These are phyloP conservation scores for Bryconaethiops microstoma DNA, from an alignment of 2,797 vertebrate species.

Conservation along the genomic window DNA sequence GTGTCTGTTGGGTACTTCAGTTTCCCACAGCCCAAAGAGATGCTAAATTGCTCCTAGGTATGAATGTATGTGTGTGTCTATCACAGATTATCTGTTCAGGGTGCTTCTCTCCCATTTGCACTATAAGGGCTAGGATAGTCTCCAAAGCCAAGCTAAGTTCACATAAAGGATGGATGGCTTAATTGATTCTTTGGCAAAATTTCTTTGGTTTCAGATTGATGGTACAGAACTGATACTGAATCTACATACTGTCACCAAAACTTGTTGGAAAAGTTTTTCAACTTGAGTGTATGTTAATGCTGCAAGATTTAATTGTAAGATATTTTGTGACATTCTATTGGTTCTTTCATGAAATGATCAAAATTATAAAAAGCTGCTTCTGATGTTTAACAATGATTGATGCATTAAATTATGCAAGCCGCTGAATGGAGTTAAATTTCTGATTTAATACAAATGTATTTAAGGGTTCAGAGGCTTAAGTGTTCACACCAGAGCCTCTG, in stretches of 20 bases:
- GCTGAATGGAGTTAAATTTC: too few species aligned
- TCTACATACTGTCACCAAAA: neutral
- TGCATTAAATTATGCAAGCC: too few species aligned
- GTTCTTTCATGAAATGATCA: neutral
- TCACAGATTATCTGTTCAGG: too few species aligned
- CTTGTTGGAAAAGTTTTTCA: neutral
- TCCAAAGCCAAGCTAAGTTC: too few species aligned
- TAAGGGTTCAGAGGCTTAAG: neutral
- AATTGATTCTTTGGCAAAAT: neutral
- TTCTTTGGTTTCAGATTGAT: too few species aligned
- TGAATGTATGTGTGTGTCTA: too few species aligned
- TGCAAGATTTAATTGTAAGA: neutral
- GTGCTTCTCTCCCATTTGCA: too few species aligned
- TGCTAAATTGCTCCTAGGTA: neutral
- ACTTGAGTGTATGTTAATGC: neutral
- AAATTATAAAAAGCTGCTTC: neutral
- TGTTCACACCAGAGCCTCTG: neutral
- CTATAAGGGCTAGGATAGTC: too few species aligned
- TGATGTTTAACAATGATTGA: neutral
- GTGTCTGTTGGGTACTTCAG: too few species aligned
- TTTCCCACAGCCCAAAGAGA: too few species aligned
- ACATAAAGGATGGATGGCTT: neutral
- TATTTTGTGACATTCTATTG: neutral
- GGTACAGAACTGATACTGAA: neutral
- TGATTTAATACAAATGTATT: neutral